Conservation (phyloP, 2,888 invertebrate species). For the Zygogramma bicolorata region DNA sequence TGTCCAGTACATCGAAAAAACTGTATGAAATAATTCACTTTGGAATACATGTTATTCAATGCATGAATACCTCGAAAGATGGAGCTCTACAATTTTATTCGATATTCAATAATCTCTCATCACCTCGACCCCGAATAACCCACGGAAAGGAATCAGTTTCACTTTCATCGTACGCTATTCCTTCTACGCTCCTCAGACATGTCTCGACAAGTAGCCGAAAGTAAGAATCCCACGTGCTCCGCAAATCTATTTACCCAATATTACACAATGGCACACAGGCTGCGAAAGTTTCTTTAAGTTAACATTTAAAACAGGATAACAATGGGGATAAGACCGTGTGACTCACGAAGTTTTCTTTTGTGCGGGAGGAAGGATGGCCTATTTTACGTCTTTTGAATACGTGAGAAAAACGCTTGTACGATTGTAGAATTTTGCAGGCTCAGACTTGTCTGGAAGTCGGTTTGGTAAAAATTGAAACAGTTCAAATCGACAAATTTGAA, state of each 20-base stretch:
- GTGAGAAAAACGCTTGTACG: constrained; percentile 20
- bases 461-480: not conserved
- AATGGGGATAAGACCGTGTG: constrained; percentile 37
- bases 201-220: constrained; percentile 38
- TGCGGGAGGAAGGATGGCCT: constrained; percentile 31
- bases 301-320: constrained; percentile 35
- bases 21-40: no score
- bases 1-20: no score
- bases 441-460: constrained; percentile 12
- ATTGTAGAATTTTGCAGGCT: not conserved
- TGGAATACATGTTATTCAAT: no score
- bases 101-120: not conserved
- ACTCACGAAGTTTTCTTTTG: constrained; percentile 39
- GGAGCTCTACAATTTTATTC: no score
- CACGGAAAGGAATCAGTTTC: not conserved
- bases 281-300: constrained; percentile 34
- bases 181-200: constrained; percentile 20
- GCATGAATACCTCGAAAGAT: no score
- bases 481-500: not conserved
- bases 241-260: constrained; percentile 24
- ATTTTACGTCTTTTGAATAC: constrained; percentile 32
- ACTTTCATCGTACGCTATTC: not conserved
- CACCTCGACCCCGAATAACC: not conserved
- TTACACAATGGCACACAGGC: constrained; percentile 28
- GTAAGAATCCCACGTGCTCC: constrained; percentile 27